Evolutionary conservation across 2,888 invertebrate species (phyloP).

Genomic region (Agrilus biguttatus): DNA sequence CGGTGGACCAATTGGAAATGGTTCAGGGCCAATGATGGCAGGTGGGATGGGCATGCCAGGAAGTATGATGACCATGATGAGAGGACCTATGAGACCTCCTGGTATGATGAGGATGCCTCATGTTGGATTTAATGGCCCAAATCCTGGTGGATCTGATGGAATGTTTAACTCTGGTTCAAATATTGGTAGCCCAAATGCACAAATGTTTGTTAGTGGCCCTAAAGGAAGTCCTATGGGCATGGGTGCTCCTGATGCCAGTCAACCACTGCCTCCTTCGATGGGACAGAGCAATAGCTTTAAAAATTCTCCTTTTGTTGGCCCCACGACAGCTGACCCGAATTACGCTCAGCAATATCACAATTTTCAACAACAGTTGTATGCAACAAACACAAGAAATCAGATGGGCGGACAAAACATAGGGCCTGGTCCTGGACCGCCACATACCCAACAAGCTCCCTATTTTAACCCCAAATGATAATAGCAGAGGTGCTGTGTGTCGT

Average conservation of each 20-base stretch:
- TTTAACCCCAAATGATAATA: slow-evolving; percentile 32
- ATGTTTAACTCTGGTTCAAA: slow-evolving; percentile 28
- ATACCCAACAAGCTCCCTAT: slow-evolving; percentile 32
- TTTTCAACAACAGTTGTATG: slow-evolving; percentile 89
- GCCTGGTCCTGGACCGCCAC: slow-evolving; percentile 34
- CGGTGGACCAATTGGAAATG: slow-evolving; percentile 34
- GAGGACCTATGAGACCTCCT: slow-evolving; percentile 30
- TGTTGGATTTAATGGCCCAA: slow-evolving; percentile 29
- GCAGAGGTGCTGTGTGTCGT: slow-evolving; percentile 29
- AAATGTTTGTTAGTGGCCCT: slow-evolving; percentile 42
- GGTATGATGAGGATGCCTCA: slow-evolving; percentile 31
- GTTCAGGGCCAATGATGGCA: slow-evolving; percentile 30
- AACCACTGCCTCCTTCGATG: slow-evolving; percentile 67
- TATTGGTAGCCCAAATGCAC: slow-evolving; percentile 34
- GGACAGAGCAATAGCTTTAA: slow-evolving; percentile 59
- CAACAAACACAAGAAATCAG: slow-evolving; percentile 62
- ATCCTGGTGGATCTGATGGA: slow-evolving; percentile 24
- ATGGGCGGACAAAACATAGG: slow-evolving; percentile 32
- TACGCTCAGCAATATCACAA: slow-evolving; percentile 93
- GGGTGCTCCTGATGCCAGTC: slow-evolving; percentile 47
- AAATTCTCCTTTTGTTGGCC: slow-evolving; percentile 68
- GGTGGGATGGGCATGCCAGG: slow-evolving; percentile 28
- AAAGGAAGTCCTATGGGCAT: slow-evolving; percentile 43
- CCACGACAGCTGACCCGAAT: slow-evolving; percentile 76
- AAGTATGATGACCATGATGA: slow-evolving; percentile 31